Evolutionary conservation across 2,113 vertebrate genomes (phyloP).

Genomic region (Rhinolophus sinicus): DNA sequence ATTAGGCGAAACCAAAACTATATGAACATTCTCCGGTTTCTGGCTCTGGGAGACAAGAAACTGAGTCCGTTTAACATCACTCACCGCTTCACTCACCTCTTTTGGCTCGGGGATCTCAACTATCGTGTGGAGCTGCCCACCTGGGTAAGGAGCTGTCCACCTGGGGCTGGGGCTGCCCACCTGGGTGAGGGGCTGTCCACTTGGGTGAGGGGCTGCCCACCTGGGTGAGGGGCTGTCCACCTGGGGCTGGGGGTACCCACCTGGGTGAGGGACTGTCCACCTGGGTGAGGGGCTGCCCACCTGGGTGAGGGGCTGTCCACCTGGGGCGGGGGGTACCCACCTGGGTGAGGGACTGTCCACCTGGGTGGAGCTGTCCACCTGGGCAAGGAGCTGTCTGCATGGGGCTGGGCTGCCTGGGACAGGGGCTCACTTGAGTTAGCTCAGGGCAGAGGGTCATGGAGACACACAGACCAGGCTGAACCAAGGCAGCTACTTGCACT

Average conservation of each 20-base stretch:
- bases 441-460: neutral
- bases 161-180: slow-evolving; percentile 78
- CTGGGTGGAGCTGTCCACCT: slow-evolving; percentile 55
- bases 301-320: neutral
- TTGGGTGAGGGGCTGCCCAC: neutral
- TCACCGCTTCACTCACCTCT: slow-evolving; percentile 96
- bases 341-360: too few species aligned
- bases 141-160: slow-evolving; percentile 81
- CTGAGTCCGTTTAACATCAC: slow-evolving; percentile 96
- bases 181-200: slow-evolving; percentile 81
- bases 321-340: slow-evolving; percentile 66
- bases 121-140: slow-evolving; percentile 93
- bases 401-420: neutral
- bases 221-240: slow-evolving; percentile 68
- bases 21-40: slow-evolving; percentile 93
- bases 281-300: too few species aligned
- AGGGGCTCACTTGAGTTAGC: neutral
- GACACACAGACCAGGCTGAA: rapidly evolving
- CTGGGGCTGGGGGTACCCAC: too few species aligned
- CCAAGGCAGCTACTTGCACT: neutral
- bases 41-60: slow-evolving; percentile 96
- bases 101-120: slow-evolving; percentile 98
- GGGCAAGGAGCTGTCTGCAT: too few species aligned
- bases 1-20: slow-evolving; percentile 98
- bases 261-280: too few species aligned